Conservation (phyloP, 2,797 vertebrate species). For the Hydrophis major region DNA sequence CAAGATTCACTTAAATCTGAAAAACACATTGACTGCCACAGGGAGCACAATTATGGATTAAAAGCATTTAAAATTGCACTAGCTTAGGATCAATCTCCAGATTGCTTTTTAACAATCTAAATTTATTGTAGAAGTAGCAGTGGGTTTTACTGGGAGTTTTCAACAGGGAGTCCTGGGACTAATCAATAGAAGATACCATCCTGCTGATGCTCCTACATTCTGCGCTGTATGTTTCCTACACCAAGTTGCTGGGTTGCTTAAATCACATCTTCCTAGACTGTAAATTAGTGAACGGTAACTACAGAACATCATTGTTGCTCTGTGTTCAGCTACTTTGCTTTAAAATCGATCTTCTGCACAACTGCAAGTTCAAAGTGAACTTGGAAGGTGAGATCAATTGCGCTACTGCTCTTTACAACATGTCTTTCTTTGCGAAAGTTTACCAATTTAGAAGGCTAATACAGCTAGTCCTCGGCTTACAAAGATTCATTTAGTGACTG, state of each 20-base stretch:
- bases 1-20: not conserved
- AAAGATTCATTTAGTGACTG: too few relatives aligned
- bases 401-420: not conserved
- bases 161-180: not conserved
- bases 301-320: not conserved
- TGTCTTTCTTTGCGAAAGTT: not conserved
- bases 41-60: not conserved
- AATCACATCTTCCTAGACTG: not conserved
- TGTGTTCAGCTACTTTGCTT: not conserved
- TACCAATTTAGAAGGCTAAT: not conserved
- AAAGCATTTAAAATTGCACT: not conserved
- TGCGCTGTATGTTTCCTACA: not conserved
- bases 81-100: not conserved
- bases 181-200: not conserved
- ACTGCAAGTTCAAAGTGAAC: not conserved
- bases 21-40: not conserved
- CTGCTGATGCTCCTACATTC: not conserved
- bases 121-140: not conserved
- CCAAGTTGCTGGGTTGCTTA: not conserved
- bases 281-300: not conserved
- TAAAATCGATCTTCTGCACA: not conserved
- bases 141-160: not conserved
- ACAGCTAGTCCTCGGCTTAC: too few relatives aligned
- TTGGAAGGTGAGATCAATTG: not conserved
- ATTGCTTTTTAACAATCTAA: not conserved